A percentile compares a stretch with the other conserved stretches of the same genome.
phyloP scores from a whole-genome alignment of 2,888 invertebrate genomes.

The Drosophila rellima region DNA sequence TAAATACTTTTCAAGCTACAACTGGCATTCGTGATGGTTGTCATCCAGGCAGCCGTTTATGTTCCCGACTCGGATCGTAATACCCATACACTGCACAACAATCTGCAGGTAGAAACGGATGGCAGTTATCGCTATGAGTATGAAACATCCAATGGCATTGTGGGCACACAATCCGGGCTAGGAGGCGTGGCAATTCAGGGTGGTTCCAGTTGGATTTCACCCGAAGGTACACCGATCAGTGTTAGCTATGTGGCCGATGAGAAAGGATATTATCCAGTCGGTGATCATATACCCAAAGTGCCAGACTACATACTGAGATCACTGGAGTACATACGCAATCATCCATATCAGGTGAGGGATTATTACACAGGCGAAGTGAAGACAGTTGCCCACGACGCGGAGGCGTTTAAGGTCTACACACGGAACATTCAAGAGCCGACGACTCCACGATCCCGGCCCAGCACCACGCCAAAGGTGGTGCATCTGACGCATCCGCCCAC shows the following conservation, averaged over 20 bases:
- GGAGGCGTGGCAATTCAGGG: constrained; percentile 74
- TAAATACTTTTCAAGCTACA: constrained; percentile 40
- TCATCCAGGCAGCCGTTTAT: constrained; percentile 46
- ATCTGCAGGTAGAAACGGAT: constrained; percentile 66
- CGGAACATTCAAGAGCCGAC: constrained; percentile 56
- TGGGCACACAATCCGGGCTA: constrained; percentile 67
- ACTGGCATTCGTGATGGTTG: constrained; percentile 33
- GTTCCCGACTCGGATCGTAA: constrained; percentile 71
- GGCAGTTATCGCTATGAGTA: constrained; percentile 78
- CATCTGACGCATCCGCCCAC: constrained; percentile 61
- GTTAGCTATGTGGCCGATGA: constrained; percentile 79
- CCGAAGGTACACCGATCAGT: constrained; percentile 76
- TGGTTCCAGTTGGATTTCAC: constrained; percentile 76
- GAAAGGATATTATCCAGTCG: constrained; percentile 78
- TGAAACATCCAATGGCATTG: constrained; percentile 80
- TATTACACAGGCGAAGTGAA: constrained; percentile 76
- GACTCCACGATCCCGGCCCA: constrained; percentile 46
- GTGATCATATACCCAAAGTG: constrained; percentile 80
- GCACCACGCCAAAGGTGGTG: constrained; percentile 53
- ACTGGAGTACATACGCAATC: constrained; percentile 79
- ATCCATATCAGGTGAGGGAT: constrained; percentile 76
- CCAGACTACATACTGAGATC: constrained; percentile 79
- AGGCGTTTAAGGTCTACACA: constrained; percentile 69
- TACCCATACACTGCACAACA: constrained; percentile 68
- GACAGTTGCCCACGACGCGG: constrained; percentile 66